A percentile compares a stretch with the other conserved stretches of the same genome.
phyloP scores from a whole-genome alignment of 2,113 vertebrate species.

The Trematomus loennbergii region DNA sequence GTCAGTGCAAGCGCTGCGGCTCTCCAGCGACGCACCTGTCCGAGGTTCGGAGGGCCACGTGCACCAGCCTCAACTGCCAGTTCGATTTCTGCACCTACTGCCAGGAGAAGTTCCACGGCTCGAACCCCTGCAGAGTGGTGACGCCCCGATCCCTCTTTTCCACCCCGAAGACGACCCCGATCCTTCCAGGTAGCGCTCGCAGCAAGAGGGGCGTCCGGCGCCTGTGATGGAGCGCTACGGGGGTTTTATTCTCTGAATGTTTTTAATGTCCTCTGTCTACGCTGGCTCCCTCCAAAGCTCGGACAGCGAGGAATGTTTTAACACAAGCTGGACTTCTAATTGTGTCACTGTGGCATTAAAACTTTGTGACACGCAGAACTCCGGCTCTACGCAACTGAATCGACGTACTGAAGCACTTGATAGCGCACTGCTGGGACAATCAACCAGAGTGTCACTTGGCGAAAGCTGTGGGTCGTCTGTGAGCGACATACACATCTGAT shows the following conservation, averaged over 20 bases:
- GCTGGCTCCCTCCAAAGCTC: too few relatives aligned
- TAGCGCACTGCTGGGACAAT: constrained; percentile 40
- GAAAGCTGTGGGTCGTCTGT: constrained; percentile 27
- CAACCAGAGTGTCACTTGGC: constrained; percentile 24
- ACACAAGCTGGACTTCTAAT: too few relatives aligned
- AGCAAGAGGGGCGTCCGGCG: constrained; percentile 91
- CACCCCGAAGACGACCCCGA: constrained; percentile 9
- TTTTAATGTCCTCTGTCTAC: constrained; percentile 16
- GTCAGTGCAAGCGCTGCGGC: constrained; percentile 86
- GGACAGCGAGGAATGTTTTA: too few relatives aligned
- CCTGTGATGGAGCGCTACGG: constrained; percentile 78
- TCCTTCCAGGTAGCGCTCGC: constrained; percentile 85
- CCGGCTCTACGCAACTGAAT: background rate
- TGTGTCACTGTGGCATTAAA: too few relatives aligned
- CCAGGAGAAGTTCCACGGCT: constrained; percentile 86
- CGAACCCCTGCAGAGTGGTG: constrained; percentile 82
- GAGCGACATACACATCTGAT: constrained; percentile 30
- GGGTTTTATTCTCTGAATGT: constrained; percentile 19
- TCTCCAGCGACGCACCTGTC: constrained; percentile 88
- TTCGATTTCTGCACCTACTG: constrained; percentile 94
- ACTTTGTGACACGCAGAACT: background rate
- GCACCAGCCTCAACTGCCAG: constrained; percentile 85
- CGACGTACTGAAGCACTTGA: constrained; percentile 50
- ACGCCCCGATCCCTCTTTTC: constrained; percentile 44
- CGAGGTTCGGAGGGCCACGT: constrained; percentile 85